Conservation (phyloP, 2,797 vertebrate genomes). For the Lacerta viridis region DNA sequence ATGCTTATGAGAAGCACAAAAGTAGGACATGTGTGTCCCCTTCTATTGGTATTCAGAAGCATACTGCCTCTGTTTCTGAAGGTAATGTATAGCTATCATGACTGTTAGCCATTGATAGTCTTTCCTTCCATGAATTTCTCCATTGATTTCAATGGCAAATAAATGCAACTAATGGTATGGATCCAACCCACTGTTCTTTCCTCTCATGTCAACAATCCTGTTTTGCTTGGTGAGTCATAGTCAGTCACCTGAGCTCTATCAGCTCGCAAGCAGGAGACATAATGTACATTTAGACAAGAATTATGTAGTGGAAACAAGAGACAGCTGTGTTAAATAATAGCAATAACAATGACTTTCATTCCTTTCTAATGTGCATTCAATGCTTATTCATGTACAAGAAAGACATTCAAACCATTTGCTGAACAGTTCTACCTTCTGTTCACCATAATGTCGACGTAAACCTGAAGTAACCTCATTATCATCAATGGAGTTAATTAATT, state of each 20-base stretch:
- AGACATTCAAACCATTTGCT: accelerated
- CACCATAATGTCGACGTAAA: background rate
- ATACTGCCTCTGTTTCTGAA: too few species aligned
- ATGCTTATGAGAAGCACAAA: too few species aligned
- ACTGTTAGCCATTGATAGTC: too few species aligned
- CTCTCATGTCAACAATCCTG: too few species aligned
- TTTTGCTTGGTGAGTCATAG: background rate
- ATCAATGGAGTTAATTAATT: background rate
- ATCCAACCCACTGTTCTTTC: too few species aligned
- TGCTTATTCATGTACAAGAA: background rate
- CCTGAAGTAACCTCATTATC: background rate
- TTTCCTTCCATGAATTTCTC: too few species aligned
- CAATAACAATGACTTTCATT: background rate
- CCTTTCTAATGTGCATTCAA: background rate
- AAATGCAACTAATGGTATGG: too few species aligned
- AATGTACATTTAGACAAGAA: background rate
- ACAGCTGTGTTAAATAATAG: constrained; percentile 21
- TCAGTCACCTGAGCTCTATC: background rate
- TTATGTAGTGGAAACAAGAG: background rate
- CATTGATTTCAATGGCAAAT: too few species aligned
- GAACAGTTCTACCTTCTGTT: background rate
- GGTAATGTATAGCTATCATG: too few species aligned
- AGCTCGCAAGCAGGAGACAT: background rate
- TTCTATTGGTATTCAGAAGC: too few species aligned
- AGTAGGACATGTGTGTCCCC: too few species aligned